Evolutionary conservation across 2,797 vertebrate species (phyloP).

Genomic region (Enteromius trimaculatus): DNA sequence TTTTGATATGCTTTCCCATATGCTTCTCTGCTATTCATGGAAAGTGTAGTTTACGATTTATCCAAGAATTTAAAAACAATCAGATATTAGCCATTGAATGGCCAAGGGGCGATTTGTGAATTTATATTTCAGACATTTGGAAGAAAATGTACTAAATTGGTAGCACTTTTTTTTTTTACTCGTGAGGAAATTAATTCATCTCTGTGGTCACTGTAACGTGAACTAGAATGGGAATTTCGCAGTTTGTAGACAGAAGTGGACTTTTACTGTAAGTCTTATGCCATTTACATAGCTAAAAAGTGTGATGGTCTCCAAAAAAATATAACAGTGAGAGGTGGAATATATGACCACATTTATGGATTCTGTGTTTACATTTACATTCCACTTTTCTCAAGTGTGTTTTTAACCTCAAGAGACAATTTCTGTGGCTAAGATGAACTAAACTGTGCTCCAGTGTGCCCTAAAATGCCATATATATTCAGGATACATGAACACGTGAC

Average conservation of each 20-base stretch:
- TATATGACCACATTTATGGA: constrained; percentile 22
- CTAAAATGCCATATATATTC: constrained; percentile 39
- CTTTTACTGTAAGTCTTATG: neutral
- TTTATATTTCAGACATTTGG: neutral
- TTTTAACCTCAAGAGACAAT: constrained; percentile 29
- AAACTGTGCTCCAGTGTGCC: constrained; percentile 30
- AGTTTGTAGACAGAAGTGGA: neutral
- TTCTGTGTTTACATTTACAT: constrained; percentile 28
- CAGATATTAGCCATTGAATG: constrained; percentile 4
- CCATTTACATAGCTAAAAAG: constrained; percentile 1
- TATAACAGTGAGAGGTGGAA: neutral
- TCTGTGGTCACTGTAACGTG: neutral
- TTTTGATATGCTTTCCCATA: constrained; percentile 8
- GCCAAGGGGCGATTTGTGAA: neutral
- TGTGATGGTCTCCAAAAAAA: neutral
- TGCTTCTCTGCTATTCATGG: constrained; percentile 1
- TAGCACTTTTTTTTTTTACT: constrained; percentile 32
- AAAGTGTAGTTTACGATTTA: constrained; percentile 7
- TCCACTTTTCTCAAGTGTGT: neutral
- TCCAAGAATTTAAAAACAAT: constrained; percentile 4
- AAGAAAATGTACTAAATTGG: neutral
- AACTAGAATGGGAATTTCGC: neutral
- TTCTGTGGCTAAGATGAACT: constrained; percentile 20
- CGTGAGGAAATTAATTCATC: neutral
- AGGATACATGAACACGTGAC: constrained; percentile 43